A percentile compares a stretch with the other conserved stretches of the same genome.
phyloP scores from a whole-genome alignment of 2,113 vertebrate genomes.

The Istiophorus platypterus region DNA sequence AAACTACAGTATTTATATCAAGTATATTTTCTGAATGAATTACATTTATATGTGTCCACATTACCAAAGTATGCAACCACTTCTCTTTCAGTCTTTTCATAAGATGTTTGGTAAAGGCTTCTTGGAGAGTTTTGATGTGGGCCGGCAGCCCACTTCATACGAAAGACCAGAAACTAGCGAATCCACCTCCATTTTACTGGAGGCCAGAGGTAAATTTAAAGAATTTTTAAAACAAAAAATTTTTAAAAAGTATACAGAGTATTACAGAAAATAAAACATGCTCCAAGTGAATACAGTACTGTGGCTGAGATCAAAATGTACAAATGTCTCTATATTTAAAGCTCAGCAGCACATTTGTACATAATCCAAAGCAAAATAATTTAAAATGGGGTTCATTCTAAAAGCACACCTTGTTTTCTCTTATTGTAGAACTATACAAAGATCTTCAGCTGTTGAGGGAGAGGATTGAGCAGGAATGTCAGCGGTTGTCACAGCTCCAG shows the following conservation, averaged over 20 bases:
- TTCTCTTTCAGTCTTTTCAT: constrained; percentile 78
- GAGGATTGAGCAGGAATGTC: constrained; percentile 85
- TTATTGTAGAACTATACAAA: constrained; percentile 81
- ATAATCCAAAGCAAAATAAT: not conserved
- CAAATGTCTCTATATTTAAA: not conserved
- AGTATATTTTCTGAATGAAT: not conserved
- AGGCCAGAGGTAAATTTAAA: constrained; percentile 83
- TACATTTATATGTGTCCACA: not conserved
- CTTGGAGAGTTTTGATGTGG: constrained; percentile 64
- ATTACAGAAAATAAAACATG: not conserved
- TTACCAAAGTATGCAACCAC: not conserved
- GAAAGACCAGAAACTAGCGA: constrained; percentile 67
- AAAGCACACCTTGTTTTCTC: not conserved
- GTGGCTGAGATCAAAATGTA: not conserved
- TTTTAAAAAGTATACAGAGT: not conserved
- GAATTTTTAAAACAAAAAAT: not conserved
- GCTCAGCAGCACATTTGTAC: not conserved
- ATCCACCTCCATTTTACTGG: constrained; percentile 69
- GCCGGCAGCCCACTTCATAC: constrained; percentile 47
- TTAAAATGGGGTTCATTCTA: not conserved
- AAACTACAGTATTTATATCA: not conserved
- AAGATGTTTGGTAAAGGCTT: constrained; percentile 74
- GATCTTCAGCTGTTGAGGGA: constrained; percentile 83
- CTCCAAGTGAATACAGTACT: not conserved
- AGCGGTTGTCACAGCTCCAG: constrained; percentile 83